Percentiles rank a stretch among this genome's conserved stretches.
Conservation (phyloP, 2,113 vertebrate species). For the Saccopteryx bilineata region DNA sequence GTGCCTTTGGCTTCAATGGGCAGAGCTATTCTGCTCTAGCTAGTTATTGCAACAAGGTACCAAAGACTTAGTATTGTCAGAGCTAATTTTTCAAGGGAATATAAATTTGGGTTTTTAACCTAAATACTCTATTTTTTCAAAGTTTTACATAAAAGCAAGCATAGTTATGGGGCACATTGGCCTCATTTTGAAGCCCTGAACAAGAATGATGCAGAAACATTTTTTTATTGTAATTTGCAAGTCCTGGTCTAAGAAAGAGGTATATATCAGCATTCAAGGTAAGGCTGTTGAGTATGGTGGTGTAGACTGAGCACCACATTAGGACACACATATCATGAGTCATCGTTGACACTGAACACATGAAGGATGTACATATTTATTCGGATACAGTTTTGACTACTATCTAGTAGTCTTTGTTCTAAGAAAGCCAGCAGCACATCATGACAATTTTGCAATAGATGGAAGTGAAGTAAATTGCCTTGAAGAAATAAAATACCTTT, state of each 20-base stretch:
- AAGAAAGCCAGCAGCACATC: background rate
- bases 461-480: constrained; percentile 4
- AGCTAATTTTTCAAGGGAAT: constrained; percentile 42
- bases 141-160: background rate
- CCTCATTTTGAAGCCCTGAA: background rate
- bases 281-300: background rate
- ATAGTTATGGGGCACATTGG: background rate
- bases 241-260: background rate
- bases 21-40: background rate
- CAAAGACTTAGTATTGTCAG: background rate
- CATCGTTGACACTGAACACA: background rate
- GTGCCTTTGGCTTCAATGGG: background rate
- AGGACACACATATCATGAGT: background rate
- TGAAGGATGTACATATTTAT: background rate
- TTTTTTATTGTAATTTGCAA: constrained; percentile 30
- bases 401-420: background rate
- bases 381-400: background rate
- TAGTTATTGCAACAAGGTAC: background rate
- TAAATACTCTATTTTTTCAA: background rate
- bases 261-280: background rate
- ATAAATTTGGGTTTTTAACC: background rate
- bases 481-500: background rate
- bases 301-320: background rate
- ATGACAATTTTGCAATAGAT: background rate
- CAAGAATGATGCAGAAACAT: background rate